Evolutionary conservation across 2,888 invertebrate genomes (phyloP).

Genomic region (Pseudolycoriella hygida): DNA sequence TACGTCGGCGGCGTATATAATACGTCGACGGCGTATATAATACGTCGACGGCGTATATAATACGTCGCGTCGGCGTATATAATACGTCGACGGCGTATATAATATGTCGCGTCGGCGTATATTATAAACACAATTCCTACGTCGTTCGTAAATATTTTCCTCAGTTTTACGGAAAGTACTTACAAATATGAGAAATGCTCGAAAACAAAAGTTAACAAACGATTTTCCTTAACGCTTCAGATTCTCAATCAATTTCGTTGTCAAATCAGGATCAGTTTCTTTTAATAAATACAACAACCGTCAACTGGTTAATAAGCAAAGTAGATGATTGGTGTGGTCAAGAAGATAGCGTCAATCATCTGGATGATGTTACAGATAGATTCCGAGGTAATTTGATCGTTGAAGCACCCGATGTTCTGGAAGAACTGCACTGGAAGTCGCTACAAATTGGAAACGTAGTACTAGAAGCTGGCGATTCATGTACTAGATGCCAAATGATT

Average conservation of each 20-base stretch:
- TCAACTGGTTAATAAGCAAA: constrained; percentile 47
- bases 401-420: constrained; percentile 50
- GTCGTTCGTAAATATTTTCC: too few relatives aligned
- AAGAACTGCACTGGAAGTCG: constrained; percentile 53
- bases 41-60: too few relatives aligned
- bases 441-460: constrained; percentile 44
- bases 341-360: not conserved
- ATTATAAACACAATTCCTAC: too few relatives aligned
- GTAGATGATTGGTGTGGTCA: constrained; percentile 23
- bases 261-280: constrained; percentile 77
- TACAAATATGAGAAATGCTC: too few relatives aligned
- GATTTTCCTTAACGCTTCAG: too few relatives aligned
- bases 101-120: too few relatives aligned
- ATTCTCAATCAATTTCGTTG: constrained; percentile 41
- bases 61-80: too few relatives aligned
- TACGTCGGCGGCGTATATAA: too few relatives aligned
- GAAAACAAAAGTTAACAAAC: too few relatives aligned
- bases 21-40: too few relatives aligned
- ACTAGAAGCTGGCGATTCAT: constrained; percentile 62
- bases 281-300: constrained; percentile 60
- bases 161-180: too few relatives aligned
- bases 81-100: too few relatives aligned
- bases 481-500: constrained; percentile 88
- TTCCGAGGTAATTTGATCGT: constrained; percentile 87
- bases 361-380: constrained; percentile 36